Evolutionary conservation across 2,888 invertebrate genomes (phyloP), one percentile per base, ranked within the genome.

Genomic region (Leucophora obtusa): DNA sequence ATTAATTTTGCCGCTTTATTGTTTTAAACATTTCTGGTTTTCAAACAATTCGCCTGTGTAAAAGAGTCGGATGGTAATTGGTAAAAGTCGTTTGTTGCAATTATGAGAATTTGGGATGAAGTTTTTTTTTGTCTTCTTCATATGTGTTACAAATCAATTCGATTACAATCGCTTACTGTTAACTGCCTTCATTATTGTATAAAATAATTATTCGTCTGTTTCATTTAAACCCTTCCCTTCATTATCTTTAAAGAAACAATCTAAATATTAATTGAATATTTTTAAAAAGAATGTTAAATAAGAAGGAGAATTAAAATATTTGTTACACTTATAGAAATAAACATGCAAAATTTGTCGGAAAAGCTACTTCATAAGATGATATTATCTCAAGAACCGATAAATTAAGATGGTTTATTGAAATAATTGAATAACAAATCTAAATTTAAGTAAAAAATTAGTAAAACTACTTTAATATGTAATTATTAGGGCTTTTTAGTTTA

Each of bases 81-180:
- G 71, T 78, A 78, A 77, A 78, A 66, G 71, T 78, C 33, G n/a
- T 47, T 47, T 47, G 43, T 47, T 47, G 43, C 43, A 47, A 47
- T 47, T n/a, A 47, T n/a, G 43, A 15, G 9, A 15, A 15, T 47
- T 47, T 11, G n/a, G 43, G 2, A 58, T 59, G 33, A 6, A 28
- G 28, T 6, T 28, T 28, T 28, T 28, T 28, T 28, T 28, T 28
- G n/a, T n/a, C n/a, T n/a, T n/a, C 6, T 28, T 3, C 7, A 7
- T 3, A 15, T 68, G 33, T 28, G 65, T 68, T 21, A 62, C 81
- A 81, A 81, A 81, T 81, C 81, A 81, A 60, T 77, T 73, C 65
- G 81, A 81, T 77, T 65, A 60, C 18, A 65, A 77, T 81, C 81
- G 14, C 47, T 68, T 63, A 33, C 56, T 18, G 33, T 35, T 76